Base-by-base conservation (phyloP, 2,888 invertebrate species). In the Dendrolimus pini region DNA sequence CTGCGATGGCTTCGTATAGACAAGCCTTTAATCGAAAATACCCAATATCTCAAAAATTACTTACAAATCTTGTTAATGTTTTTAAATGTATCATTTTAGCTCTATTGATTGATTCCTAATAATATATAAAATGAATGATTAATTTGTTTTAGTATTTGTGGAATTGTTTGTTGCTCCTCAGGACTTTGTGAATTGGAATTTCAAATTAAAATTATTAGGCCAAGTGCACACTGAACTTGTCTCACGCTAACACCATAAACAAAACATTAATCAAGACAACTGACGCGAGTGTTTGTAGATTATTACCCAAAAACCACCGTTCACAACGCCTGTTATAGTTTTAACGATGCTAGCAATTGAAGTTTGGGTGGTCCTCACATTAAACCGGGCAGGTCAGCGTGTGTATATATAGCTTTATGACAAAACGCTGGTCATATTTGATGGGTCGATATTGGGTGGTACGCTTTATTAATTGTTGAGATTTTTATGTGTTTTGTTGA, bases 321-420 rank as follows among this genome's bases (percentile, higher is more conserved):
- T 58, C 63, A 59, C 60, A 62, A 56, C 63, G 65, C 70, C 63
- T 69, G 68, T 73, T 67, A 68, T 71, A 66, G 58, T 69, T 73
- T 81, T 83, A 76, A 83, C 78, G 80, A 80, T 62, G 72, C 57
- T 55, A 66, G 70, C 80, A 80, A 83, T 82, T 81, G 81, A 76
- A 72, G 75, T 73, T 70, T 73, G 83, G 83, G 83, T 83, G 83
- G 83, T 82, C 83, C 70, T 61, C 63, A 66, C 75, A 68, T 82
- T 77, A 80, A 80, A 58, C 54, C 57, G 55, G 58, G 65, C 71
- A 65, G 72, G 72, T 75, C 77, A 79, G 56, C 61, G 62, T 61
- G 66, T 61, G 68, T 78, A 77, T 77, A 80, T 80, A 78, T 78
- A 78, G 68, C 63, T 80, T 79, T 75, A 80, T 68, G 47, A 47